Base-by-base conservation (phyloP, 2,888 invertebrate species). In the Sphaeridia pumilis region DNA sequence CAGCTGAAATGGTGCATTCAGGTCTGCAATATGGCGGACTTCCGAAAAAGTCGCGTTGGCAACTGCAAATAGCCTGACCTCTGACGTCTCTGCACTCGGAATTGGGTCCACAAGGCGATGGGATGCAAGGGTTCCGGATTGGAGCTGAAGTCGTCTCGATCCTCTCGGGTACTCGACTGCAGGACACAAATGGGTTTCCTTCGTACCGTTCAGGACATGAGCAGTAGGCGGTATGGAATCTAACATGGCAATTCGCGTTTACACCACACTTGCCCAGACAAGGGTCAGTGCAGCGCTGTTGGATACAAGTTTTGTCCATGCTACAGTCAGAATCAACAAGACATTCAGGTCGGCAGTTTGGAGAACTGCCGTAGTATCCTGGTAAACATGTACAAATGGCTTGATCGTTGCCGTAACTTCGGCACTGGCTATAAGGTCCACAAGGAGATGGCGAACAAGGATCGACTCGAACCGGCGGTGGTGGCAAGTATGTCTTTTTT, bases 321-420 rank as follows among this genome's bases (percentile, higher is more conserved):
- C 74, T 66, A 67, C 78, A 78, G 67, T 78, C 77, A 0, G 75
- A 71, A 67, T 74, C 78, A 14, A 74, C 72, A 14, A 77, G 71
- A 66, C 79, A 79, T 67, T 78, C 78, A 2, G 78, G 78, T 61
- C 76, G 68, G 59, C 78, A 78, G 57, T 73, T 70, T n/a, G 46
- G 54, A 87, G 5, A 85, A 63, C 86, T 79, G 56, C 89, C 80
- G 70, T 75, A 79, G 76, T 86, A 88, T 57, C 80, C 81, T 14
- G 78, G 75, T 57, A 82, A 68, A 68, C 87, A 87, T 20, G 78
- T 76, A 70, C 88, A 89, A 57, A 65, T 57, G 41, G 67, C 67
- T 17, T 77, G 83, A 55, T 76, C 78, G n/a, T n/a, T n/a, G 67
- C 84, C 70, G 62, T 76, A 72, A 66, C 76, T 78, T 66, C 74